Evolutionary conservation across 2,888 invertebrate genomes (phyloP), one percentile per base, ranked within the genome.

Genomic region (Nebria brevicollis): DNA sequence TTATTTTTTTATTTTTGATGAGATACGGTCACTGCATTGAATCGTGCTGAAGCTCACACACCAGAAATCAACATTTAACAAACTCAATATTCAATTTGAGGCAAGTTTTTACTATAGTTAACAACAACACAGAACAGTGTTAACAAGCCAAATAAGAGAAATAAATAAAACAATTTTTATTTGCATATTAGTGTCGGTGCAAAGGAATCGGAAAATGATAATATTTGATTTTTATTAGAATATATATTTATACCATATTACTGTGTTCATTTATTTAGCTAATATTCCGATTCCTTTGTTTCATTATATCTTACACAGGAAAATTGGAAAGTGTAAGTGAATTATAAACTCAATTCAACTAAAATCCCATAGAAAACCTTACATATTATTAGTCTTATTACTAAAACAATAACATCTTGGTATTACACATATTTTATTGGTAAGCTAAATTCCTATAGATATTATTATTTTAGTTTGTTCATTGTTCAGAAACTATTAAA

Each of bases 31-130:
- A 78, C 73, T 78, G 78, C 73, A 73, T 54, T 80, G 75, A 75
- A 68, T 75, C 80, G 80, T 80, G 80, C 80, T 80, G 80, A 80
- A 80, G 80, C 80, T 78, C 80, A 80, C 80, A 80, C 80, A 80
- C 80, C 79, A 66, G 75, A 72, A 80, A 75, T 80, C 15, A 79
- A 79, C 68, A 80, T 41, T 20, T 64, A 54, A 15, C 13, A 74
- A 70, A 70, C 70, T 34, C 54, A 54, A 20, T 54, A 54, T 20
- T 75, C 15, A 75, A 75, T 54, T 25, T 68, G 68, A 74, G 74
- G 79, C 79, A 79, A 75, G 74, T 79, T 54, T 54, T 54, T 77
- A 79, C 79, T 11, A 79, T 68, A 25, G 73, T 66, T 74, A 74
- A 79, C 73, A 74, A 79, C 73, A 73, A 73, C 79, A 79, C 75